phyloP scores from a whole-genome alignment of 2,797 vertebrate genomes.

The Peromyscus nudipes region DNA sequence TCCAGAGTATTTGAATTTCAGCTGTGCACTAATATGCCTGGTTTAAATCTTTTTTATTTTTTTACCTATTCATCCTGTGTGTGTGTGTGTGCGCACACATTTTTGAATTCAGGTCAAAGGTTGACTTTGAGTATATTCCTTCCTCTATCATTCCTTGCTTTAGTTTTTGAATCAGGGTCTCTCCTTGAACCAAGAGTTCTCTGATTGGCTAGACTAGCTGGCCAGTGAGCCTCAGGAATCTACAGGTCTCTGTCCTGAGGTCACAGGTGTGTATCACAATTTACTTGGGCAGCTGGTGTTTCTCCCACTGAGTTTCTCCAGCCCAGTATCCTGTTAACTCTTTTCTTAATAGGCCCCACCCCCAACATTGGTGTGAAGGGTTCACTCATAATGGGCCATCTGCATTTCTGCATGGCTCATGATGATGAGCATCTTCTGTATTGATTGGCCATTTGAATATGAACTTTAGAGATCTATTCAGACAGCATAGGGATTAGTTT shows the following conservation, averaged over 20 bases:
- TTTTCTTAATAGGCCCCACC: not conserved
- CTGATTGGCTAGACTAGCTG: not conserved
- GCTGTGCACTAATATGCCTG: not conserved
- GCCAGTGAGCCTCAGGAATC: not conserved
- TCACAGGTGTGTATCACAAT: not conserved
- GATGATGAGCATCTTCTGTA: not conserved
- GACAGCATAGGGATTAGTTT: not conserved
- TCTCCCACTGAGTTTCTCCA: not conserved
- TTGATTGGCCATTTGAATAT: not conserved
- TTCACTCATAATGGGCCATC: not conserved
- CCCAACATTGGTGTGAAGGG: fast-evolving
- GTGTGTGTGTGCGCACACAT: too few species aligned
- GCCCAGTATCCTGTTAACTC: not conserved
- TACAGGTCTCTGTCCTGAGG: not conserved
- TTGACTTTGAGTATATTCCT: not conserved
- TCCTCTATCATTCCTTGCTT: not conserved
- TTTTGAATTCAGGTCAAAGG: too few species aligned
- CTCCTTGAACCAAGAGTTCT: not conserved
- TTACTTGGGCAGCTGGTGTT: not conserved
- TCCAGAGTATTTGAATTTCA: not conserved
- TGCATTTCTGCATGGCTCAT: not conserved
- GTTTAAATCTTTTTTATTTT: not conserved
- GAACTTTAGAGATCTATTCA: not conserved
- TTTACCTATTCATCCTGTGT: not conserved
- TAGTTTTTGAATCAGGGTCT: not conserved